Evolutionary conservation across 2,888 invertebrate genomes (phyloP).

Genomic region (Osedax fenrisi): DNA sequence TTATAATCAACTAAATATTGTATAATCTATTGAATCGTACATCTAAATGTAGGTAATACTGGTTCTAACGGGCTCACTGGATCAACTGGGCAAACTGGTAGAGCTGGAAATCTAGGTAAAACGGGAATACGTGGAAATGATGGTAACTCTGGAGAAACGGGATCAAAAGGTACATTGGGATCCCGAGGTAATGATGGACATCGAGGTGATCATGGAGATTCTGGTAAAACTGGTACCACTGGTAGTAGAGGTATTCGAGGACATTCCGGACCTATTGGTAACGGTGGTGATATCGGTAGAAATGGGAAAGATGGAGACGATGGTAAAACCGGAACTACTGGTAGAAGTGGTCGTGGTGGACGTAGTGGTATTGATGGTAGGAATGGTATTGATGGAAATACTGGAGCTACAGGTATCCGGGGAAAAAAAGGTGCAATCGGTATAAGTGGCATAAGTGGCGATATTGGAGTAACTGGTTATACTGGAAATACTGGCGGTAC

Average conservation of each 20-base stretch:
- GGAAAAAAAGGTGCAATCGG: neutral
- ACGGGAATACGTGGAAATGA: constrained; percentile 6
- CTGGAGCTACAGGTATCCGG: neutral
- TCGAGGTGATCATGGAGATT: too few relatives aligned
- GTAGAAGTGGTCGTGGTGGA: neutral
- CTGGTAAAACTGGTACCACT: neutral
- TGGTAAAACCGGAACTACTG: neutral
- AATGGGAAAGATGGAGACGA: neutral
- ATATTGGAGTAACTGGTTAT: neutral
- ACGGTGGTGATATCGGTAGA: neutral
- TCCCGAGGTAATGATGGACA: too few relatives aligned
- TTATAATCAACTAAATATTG: neutral
- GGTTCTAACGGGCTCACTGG: constrained; percentile 31
- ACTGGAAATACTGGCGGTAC: constrained; percentile 11
- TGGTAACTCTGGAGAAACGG: constrained; percentile 15
- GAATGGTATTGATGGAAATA: neutral
- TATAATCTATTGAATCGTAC: too few relatives aligned
- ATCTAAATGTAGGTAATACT: constrained; percentile 23
- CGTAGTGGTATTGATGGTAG: neutral
- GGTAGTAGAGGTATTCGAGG: neutral
- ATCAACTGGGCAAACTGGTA: constrained; percentile 24
- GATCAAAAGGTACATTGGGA: too few relatives aligned
- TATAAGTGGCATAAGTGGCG: neutral
- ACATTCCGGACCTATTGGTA: neutral
- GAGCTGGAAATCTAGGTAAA: constrained; percentile 22